Percentiles rank a stretch among this genome's conserved stretches.
Conservation (phyloP, 2,797 vertebrate species). For the Myoxocephalus aenaeus region DNA sequence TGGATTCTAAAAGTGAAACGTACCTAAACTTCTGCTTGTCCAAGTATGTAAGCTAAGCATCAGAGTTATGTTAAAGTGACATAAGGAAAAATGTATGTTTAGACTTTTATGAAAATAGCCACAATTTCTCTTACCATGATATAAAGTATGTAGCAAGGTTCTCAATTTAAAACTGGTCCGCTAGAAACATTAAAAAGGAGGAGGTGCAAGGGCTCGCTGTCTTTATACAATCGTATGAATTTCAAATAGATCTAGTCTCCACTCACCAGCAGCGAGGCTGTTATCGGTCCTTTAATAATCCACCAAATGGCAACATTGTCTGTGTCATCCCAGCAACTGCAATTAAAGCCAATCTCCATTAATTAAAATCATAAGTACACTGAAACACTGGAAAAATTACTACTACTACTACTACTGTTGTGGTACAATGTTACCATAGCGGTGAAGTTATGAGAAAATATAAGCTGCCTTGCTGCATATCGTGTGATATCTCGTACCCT, state of each 20-base stretch:
- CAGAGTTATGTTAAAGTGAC: not conserved
- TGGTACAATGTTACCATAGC: not conserved
- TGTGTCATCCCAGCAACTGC: slow-evolving; percentile 92
- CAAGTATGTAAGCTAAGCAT: not conserved
- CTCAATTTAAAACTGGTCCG: not conserved
- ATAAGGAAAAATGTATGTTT: not conserved
- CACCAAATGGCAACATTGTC: slow-evolving; percentile 86
- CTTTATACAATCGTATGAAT: not conserved
- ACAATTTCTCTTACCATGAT: not conserved
- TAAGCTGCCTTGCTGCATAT: not conserved
- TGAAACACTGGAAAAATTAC: not conserved
- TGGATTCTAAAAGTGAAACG: not conserved
- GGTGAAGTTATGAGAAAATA: not conserved
- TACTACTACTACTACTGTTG: not conserved
- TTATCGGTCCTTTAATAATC: slow-evolving; percentile 93
- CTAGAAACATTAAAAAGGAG: not conserved
- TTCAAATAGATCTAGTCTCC: not conserved
- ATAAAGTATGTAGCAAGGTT: not conserved
- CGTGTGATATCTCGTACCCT: slow-evolving; percentile 73
- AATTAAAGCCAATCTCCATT: slow-evolving; percentile 34
- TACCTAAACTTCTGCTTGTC: not conserved
- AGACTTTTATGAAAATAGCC: not conserved
- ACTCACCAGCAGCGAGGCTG: slow-evolving; percentile 89
- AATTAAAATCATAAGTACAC: not conserved
- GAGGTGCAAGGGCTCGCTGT: not conserved